Evolutionary conservation across 2,888 invertebrate species (phyloP).

Genomic region (Drosophila melanosoma): DNA sequence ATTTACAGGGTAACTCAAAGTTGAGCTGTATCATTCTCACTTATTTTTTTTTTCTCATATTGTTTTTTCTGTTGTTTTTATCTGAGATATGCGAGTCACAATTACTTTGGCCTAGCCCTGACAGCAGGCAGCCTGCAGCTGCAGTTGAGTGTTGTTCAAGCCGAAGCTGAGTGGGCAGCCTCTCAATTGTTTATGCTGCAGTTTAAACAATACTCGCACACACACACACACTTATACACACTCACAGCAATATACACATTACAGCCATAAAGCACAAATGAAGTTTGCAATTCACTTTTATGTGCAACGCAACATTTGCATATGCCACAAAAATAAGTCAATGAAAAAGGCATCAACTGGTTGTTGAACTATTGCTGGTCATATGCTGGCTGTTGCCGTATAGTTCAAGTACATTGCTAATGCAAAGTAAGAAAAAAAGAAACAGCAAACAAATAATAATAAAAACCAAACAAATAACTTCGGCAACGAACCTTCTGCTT

Average conservation of each 20-base stretch:
- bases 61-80: constrained; percentile 28
- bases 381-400: neutral
- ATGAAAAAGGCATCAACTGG: constrained; percentile 72
- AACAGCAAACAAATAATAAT: constrained; percentile 11
- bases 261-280: constrained; percentile 35
- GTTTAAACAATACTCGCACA: constrained; percentile 33
- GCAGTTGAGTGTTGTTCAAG: constrained; percentile 33
- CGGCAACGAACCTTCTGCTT: constrained; percentile 49
- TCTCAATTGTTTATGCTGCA: constrained; percentile 56
- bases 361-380: constrained; percentile 65
- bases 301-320: constrained; percentile 58
- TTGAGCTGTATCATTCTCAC: neutral
- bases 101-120: constrained; percentile 74
- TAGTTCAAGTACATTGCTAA: constrained; percentile 6
- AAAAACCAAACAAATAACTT: constrained; percentile 51
- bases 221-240: constrained; percentile 18
- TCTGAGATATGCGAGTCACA: constrained; percentile 49
- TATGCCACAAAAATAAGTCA: constrained; percentile 28
- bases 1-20: neutral
- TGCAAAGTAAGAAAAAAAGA: neutral
- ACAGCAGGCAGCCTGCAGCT: constrained; percentile 63
- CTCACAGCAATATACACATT: constrained; percentile 6
- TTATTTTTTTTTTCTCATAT: constrained; percentile 2
- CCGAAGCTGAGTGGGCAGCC: constrained; percentile 50
- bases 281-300: constrained; percentile 70